Conservation (phyloP, 2,113 vertebrate species). For the Reinhardtius hippoglossoides region DNA sequence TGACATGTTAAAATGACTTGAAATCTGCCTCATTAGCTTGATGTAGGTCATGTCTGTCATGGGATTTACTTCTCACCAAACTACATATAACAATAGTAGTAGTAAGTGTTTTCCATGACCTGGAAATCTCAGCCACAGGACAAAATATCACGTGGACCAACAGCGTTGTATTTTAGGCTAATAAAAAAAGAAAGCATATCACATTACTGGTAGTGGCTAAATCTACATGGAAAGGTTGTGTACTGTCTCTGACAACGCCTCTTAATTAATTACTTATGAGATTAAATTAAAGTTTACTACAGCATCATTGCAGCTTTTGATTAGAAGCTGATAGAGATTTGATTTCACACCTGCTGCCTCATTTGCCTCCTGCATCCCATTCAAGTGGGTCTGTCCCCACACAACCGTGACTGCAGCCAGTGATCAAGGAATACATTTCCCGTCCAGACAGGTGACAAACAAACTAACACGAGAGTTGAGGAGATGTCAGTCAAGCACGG, state of each 20-base stretch:
- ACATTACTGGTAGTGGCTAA: too few species aligned
- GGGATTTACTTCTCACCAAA: background rate
- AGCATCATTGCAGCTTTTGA: background rate
- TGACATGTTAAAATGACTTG: background rate
- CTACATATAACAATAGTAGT: background rate
- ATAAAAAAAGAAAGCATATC: too few species aligned
- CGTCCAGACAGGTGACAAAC: background rate
- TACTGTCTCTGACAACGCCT: background rate
- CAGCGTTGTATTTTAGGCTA: too few species aligned
- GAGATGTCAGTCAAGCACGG: background rate
- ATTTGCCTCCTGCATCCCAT: background rate
- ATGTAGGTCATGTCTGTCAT: too few species aligned
- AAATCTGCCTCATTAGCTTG: background rate
- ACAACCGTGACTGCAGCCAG: background rate
- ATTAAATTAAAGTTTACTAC: constrained; percentile 1
- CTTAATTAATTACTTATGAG: background rate
- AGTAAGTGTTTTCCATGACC: background rate
- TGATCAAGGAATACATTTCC: background rate
- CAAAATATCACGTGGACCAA: too few species aligned
- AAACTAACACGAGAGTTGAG: background rate
- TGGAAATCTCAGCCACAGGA: background rate
- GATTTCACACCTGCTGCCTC: background rate
- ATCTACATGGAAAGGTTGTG: background rate
- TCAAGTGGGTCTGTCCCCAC: background rate
- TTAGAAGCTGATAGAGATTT: background rate